Percentiles rank a stretch among this genome's conserved stretches.
These are phyloP conservation scores for Parnassius smintheus DNA, from an alignment of 2,888 invertebrate species.

Conservation along the genomic window DNA sequence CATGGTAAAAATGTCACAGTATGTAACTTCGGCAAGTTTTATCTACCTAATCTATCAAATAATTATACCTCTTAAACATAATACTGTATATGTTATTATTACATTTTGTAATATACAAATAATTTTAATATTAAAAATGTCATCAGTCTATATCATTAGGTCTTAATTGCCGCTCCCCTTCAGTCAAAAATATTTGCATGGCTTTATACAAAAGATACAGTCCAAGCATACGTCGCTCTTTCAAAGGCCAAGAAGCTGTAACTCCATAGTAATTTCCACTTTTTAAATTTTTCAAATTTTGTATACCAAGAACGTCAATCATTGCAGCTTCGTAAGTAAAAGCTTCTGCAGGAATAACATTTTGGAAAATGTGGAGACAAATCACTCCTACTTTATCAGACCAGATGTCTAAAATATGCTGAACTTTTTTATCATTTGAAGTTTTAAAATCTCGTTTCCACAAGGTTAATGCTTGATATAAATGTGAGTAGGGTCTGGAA, in stretches of 20 bases:
- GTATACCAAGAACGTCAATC: slow-evolving; percentile 91
- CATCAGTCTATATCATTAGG: slow-evolving; percentile 85
- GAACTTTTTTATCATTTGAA: slow-evolving; percentile 83
- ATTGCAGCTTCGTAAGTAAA: slow-evolving; percentile 96
- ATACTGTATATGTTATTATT: slow-evolving; percentile 21
- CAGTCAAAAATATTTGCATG: slow-evolving; percentile 90
- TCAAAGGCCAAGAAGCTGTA: slow-evolving; percentile 86
- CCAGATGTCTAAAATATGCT: slow-evolving; percentile 94
- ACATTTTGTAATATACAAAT: slow-evolving; percentile 16
- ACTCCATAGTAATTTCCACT: slow-evolving; percentile 92
- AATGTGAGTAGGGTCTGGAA: slow-evolving; percentile 92
- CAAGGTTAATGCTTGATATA: slow-evolving; percentile 91
- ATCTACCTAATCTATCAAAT: background rate
- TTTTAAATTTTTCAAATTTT: slow-evolving; percentile 89
- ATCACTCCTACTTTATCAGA: slow-evolving; percentile 90
- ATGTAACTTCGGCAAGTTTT: slow-evolving; percentile 15
- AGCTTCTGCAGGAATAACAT: slow-evolving; percentile 94
- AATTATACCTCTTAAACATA: background rate
- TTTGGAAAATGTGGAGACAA: slow-evolving; percentile 94
- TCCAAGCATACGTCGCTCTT: slow-evolving; percentile 87
- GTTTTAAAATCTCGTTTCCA: slow-evolving; percentile 79
- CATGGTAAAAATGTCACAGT: slow-evolving; percentile 5
- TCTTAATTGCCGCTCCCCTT: slow-evolving; percentile 93
- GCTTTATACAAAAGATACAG: slow-evolving; percentile 90
- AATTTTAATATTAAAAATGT: slow-evolving; percentile 20